Conservation (phyloP, 2,888 invertebrate species). For the Calliopum simillimum region DNA sequence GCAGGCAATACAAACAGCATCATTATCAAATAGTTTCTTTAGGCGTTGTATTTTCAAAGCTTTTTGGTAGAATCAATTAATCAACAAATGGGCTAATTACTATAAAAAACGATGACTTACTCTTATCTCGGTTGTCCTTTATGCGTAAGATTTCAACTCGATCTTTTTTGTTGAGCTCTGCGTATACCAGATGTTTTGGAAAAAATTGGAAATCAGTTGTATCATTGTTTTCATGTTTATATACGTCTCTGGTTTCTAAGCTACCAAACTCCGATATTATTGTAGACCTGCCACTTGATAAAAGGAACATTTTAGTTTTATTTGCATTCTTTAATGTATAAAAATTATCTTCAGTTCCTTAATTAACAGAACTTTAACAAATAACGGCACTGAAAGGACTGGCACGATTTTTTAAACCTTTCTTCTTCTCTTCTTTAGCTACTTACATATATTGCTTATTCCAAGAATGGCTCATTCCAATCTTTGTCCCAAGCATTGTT, state of each 20-base stretch:
- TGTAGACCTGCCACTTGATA: constrained; percentile 62
- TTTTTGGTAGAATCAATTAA: constrained; percentile 35
- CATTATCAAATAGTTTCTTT: constrained; percentile 61
- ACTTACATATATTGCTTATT: no score
- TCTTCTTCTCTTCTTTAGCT: no score
- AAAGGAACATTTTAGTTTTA: constrained; percentile 62
- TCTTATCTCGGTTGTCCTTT: constrained; percentile 53
- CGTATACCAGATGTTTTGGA: constrained; percentile 56
- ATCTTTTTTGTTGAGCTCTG: constrained; percentile 62
- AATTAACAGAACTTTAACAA: no score
- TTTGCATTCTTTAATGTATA: no score
- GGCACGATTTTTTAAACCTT: no score
- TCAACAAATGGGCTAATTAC: background rate
- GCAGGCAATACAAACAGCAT: constrained; percentile 61
- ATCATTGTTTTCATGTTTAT: constrained; percentile 58
- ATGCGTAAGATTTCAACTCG: constrained; percentile 63
- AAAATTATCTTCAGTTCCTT: no score
- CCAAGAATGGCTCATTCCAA: no score
- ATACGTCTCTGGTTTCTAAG: constrained; percentile 59
- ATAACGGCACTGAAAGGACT: no score
- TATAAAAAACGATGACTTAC: constrained; percentile 44
- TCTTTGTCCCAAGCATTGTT: no score
- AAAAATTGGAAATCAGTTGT: constrained; percentile 64
- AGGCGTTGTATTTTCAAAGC: constrained; percentile 57
- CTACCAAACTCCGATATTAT: constrained; percentile 60